Conservation (phyloP, 2,797 vertebrate genomes). For the Pachyuromys duprasi region DNA sequence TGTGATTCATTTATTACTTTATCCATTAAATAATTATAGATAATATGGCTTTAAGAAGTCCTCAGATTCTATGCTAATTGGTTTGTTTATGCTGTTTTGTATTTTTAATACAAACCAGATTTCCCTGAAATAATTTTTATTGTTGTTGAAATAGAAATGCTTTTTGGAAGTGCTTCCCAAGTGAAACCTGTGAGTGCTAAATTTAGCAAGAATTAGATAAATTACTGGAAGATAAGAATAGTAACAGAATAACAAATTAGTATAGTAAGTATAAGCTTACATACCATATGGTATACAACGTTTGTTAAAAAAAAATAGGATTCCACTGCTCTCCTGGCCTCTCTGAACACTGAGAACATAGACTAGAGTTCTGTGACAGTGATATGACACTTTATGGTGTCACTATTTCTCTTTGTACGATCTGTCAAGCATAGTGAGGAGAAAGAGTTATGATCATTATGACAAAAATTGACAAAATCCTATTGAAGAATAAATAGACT, state of each 20-base stretch:
- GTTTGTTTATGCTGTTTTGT: neutral
- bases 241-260: neutral
- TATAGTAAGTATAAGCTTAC: neutral
- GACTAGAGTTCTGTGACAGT: neutral
- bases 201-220: conserved; percentile 42
- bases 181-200: neutral
- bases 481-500: conserved; percentile 48
- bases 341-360: neutral
- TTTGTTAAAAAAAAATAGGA: neutral
- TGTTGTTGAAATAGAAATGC: conserved; percentile 25
- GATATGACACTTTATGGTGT: neutral
- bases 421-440: neutral
- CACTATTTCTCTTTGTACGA: conserved; percentile 33
- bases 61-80: neutral
- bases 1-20: conserved; percentile 25
- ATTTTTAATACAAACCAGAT: neutral
- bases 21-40: neutral
- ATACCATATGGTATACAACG: neutral
- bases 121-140: conserved; percentile 33
- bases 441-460: neutral
- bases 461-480: conserved; percentile 34
- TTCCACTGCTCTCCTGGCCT: neutral
- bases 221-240: neutral
- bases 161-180: conserved; percentile 1
- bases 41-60: neutral